These are phyloP conservation scores for Gobio gobio DNA, from an alignment of 2,113 vertebrate species.

Conservation along the genomic window DNA sequence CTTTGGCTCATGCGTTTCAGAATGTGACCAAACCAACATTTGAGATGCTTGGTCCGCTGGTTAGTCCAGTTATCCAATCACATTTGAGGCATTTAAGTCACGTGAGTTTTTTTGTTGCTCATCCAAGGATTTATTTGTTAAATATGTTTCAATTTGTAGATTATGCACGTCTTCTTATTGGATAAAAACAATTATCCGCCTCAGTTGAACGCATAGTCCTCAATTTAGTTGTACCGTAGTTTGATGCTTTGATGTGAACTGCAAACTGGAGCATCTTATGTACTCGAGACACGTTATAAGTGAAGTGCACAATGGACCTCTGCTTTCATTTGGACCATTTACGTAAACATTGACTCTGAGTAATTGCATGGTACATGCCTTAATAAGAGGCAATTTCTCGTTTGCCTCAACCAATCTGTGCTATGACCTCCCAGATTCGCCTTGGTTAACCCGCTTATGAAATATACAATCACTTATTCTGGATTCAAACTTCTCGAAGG, in stretches of 20 bases:
- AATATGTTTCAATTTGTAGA: no score
- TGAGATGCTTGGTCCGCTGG: no score
- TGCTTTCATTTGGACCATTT: background rate
- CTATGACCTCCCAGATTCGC: background rate
- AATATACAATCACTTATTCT: constrained; percentile 13
- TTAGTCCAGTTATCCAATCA: no score
- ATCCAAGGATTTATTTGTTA: no score
- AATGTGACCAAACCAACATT: no score
- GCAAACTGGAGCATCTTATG: background rate
- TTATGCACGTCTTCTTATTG: no score
- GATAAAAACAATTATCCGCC: no score
- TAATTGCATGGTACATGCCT: background rate
- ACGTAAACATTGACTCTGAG: background rate
- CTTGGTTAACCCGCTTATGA: constrained; percentile 32
- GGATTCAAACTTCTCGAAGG: constrained; percentile 19
- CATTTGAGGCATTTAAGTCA: no score
- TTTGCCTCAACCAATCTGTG: background rate
- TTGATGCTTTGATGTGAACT: background rate
- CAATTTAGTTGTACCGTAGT: background rate
- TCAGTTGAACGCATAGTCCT: no score
- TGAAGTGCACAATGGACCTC: background rate
- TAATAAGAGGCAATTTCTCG: background rate
- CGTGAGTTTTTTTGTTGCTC: no score
- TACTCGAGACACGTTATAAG: background rate
- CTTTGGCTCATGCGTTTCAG: no score